A percentile compares a stretch with the other conserved stretches of the same genome.
Conservation (phyloP, 2,888 invertebrate species). For the Rhamphomyia laevipes region DNA sequence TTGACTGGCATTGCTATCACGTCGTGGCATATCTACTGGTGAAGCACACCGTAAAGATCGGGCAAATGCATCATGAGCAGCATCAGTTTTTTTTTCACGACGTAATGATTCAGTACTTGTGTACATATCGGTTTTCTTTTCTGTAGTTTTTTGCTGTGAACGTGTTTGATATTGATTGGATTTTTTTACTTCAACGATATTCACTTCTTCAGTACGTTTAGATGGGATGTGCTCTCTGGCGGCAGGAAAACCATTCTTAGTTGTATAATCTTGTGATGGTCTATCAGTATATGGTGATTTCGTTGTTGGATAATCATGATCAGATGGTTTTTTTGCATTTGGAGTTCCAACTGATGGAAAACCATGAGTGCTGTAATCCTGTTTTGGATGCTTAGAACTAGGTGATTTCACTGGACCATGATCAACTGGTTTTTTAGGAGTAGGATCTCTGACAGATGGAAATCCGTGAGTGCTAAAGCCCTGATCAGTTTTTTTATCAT, state of each 20-base stretch:
- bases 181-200: constrained; percentile 14
- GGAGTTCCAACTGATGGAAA: constrained; percentile 17
- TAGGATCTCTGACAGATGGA: constrained; percentile 12
- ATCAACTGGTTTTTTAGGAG: not conserved
- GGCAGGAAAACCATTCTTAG: not conserved
- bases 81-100: constrained; percentile 40
- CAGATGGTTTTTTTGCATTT: constrained; percentile 7
- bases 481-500: not conserved
- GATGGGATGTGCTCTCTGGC: not conserved
- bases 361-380: constrained; percentile 15
- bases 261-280: not conserved
- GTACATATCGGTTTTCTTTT: constrained; percentile 20
- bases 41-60: constrained; percentile 56
- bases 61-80: constrained; percentile 66
- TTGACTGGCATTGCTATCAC: constrained; percentile 34
- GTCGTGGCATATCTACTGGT: constrained; percentile 43
- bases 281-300: not conserved
- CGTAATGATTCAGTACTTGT: constrained; percentile 17
- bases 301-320: constrained; percentile 9
- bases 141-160: constrained; percentile 9
- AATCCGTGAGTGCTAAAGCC: constrained; percentile 15
- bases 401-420: not conserved
- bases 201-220: constrained; percentile 8
- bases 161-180: constrained; percentile 4
- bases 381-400: constrained; percentile 1